Evolutionary conservation across 92 coral and sea anemone genomes (phyloP).

Genomic region (Anthopleura xanthogrammica): DNA sequence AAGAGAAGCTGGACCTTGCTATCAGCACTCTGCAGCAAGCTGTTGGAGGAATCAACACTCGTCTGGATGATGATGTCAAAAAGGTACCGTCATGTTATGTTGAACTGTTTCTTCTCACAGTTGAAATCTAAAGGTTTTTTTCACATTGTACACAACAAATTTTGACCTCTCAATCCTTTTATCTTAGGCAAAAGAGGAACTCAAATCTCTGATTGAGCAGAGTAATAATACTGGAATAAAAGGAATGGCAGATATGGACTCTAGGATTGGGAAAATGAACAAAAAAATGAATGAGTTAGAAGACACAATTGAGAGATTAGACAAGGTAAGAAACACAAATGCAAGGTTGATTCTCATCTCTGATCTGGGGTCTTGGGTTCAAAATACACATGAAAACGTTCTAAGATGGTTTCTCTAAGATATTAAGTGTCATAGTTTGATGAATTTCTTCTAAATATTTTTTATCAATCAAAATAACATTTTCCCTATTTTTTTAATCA

Average conservation of each 20-base stretch:
- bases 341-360: too few species aligned
- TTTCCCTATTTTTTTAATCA: not conserved
- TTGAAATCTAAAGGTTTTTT: too few species aligned
- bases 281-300: constrained; percentile 71
- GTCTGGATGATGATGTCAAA: constrained; percentile 64
- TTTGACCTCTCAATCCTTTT: not conserved
- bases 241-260: constrained; percentile 93
- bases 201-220: constrained; percentile 64
- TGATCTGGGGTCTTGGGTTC: too few species aligned
- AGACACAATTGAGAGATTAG: constrained; percentile 47
- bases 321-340: constrained; percentile 36
- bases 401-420: too few species aligned
- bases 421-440: too few species aligned
- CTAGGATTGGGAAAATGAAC: constrained; percentile 67
- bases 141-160: not conserved
- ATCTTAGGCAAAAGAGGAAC: constrained; percentile 75
- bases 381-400: too few species aligned
- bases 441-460: not conserved
- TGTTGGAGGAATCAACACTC: constrained; percentile 80
- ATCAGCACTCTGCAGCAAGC: constrained; percentile 89
- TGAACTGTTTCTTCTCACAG: not conserved
- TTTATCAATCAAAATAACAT: not conserved
- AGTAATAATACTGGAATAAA: constrained; percentile 62
- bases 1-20: constrained; percentile 82
- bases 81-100: constrained; percentile 56